phyloP scores from a whole-genome alignment of 2,888 invertebrate genomes.

The Hemistola chrysoprasaria region DNA sequence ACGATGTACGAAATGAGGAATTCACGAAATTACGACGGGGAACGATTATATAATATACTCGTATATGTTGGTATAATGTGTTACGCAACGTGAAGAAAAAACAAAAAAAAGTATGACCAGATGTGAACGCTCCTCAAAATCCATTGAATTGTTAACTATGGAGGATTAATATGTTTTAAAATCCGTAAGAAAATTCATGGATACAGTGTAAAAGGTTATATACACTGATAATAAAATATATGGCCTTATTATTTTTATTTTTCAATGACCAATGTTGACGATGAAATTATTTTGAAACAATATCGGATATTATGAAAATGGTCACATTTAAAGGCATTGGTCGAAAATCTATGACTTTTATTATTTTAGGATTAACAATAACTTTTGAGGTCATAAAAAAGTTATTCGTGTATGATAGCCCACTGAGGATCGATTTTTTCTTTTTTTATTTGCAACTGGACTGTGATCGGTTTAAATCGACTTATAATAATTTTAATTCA shows the following conservation, averaged over 20 bases:
- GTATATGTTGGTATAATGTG: no score
- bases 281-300: no score
- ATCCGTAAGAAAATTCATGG: slow-evolving; percentile 45
- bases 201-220: slow-evolving; percentile 21
- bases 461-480: slow-evolving; percentile 44
- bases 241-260: background rate
- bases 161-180: slow-evolving; percentile 32
- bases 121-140: no score
- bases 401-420: slow-evolving; percentile 20
- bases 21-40: no score
- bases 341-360: no score
- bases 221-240: slow-evolving; percentile 4
- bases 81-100: no score
- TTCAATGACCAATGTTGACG: no score
- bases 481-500: slow-evolving; percentile 40
- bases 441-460: slow-evolving; percentile 30
- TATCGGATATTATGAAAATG: no score
- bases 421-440: slow-evolving; percentile 49
- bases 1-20: no score
- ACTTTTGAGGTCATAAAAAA: slow-evolving; percentile 12
- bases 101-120: no score
- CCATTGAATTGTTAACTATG: slow-evolving; percentile 47
- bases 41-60: no score
- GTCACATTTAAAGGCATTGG: no score
- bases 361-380: slow-evolving; percentile 7